Base-by-base conservation (phyloP, 2,888 invertebrate genomes). In the Drosophila kambysellisi region DNA sequence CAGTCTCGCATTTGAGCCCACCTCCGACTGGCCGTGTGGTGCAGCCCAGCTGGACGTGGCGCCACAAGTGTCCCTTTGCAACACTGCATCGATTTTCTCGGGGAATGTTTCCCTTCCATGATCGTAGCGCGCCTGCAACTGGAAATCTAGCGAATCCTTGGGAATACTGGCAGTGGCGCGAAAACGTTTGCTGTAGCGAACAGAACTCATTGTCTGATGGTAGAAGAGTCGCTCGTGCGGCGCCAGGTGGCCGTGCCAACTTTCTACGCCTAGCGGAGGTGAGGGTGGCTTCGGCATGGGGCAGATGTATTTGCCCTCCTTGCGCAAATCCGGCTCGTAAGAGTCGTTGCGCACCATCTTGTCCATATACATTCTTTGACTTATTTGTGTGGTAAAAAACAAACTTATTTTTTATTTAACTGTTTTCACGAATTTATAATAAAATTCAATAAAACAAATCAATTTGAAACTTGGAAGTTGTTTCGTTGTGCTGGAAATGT, bases 61-160 rank as follows among this genome's bases (percentile, higher is more conserved):
- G 41, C 93, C 93, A 25, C 91, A 91, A 0, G 96, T 95, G 91
- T 97, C 96, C 0, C 95, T 94, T 90, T 97, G 97, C 70, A 96
- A 89, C 75, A 94, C 94, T 0, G 95, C 91, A 84, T 96, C 96
- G 15, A 94, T 94, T 74, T 94, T 95, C 65, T 95, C 95, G 0
- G 95, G 95, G 83, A 96, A 96, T 4, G 93, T 83, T 82, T 96
- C 96, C 1, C 92, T 92, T 0, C 94, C 94, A 73, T 97, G 96
- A 83, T 95, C 94, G 91, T 97, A 97, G 0, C 95, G 94, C 0
- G 96, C 94, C 6, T 94, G 93, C 58, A 97, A 92, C 8, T 95
- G 93, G 61, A 96, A 94, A 90, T 97, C 97, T 68, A 97, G 93
- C 53, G 95, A 94, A 90, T 97, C 96, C 30, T 94, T 93, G 0